These are phyloP conservation scores for Arvicanthis niloticus DNA, from an alignment of 2,113 vertebrate genomes.

Conservation along the genomic window DNA sequence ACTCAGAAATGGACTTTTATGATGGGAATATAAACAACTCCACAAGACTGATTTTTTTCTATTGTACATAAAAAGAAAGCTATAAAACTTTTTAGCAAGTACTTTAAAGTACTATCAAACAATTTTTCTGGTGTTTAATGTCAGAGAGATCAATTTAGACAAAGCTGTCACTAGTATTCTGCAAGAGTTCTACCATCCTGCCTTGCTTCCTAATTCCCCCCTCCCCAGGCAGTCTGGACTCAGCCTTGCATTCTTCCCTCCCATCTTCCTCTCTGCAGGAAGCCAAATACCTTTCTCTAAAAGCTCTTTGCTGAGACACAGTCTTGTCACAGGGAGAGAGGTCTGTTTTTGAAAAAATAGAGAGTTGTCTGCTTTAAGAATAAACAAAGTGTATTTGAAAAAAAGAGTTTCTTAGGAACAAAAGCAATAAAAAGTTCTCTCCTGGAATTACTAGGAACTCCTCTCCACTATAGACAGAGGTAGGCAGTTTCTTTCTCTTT, in stretches of 20 bases:
- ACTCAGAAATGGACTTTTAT: neutral
- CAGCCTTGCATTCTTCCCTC: neutral
- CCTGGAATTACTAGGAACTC: conserved; percentile 26
- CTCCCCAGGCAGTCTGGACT: neutral
- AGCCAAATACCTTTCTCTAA: conserved; percentile 43
- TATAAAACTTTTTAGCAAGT: neutral
- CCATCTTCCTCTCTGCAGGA: conserved; percentile 54
- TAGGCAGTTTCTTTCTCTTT: conserved; percentile 40
- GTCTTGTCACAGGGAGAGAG: conserved; percentile 25
- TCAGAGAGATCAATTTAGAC: conserved; percentile 38
- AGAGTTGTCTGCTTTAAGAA: neutral
- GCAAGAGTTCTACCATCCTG: neutral
- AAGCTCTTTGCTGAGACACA: conserved; percentile 40
- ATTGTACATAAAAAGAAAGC: neutral
- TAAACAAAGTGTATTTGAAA: neutral
- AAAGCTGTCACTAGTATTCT: neutral
- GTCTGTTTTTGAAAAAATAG: conserved; percentile 9
- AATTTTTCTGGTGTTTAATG: neutral
- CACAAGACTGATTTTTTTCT: conserved; percentile 15
- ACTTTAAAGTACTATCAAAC: conserved; percentile 32
- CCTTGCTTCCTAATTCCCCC: neutral
- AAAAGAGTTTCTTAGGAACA: neutral
- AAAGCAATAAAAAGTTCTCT: neutral
- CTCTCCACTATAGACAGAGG: neutral
- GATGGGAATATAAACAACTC: conserved; percentile 8